Conservation (phyloP, 2,113 vertebrate genomes). For the Notarius quadriscutis region DNA sequence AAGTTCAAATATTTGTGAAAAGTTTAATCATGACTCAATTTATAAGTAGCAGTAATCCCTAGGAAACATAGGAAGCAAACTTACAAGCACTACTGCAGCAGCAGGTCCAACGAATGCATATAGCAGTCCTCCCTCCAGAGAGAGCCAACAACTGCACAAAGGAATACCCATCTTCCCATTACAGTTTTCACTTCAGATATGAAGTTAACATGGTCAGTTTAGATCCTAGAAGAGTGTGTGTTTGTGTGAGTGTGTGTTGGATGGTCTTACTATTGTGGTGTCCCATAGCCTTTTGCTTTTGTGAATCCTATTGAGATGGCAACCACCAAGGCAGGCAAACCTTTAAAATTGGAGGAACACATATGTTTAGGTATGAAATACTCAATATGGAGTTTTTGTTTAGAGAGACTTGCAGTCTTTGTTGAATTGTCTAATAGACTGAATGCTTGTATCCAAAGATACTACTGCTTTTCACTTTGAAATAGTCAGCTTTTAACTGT, state of each 20-base stretch:
- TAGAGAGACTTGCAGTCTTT: not conserved
- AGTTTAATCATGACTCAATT: not conserved
- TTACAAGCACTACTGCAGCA: conserved; percentile 97
- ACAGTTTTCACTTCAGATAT: conserved; percentile 76
- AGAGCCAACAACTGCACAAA: conserved; percentile 92
- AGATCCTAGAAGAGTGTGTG: conserved; percentile 42
- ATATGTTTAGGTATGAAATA: conserved; percentile 55
- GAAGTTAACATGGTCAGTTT: conserved; percentile 64
- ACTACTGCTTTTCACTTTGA: too few relatives aligned
- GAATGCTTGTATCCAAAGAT: not conserved
- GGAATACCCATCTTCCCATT: conserved; percentile 64
- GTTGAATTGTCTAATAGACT: not conserved
- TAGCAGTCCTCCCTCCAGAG: conserved; percentile 96
- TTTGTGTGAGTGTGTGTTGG: not conserved
- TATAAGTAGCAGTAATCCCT: not conserved
- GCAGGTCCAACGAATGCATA: conserved; percentile 98
- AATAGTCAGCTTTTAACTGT: not conserved
- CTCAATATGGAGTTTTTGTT: not conserved
- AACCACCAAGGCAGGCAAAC: conserved; percentile 95
- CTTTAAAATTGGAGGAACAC: conserved; percentile 72
- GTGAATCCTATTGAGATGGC: conserved; percentile 99
- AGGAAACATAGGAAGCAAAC: conserved; percentile 39
- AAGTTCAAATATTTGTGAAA: not conserved
- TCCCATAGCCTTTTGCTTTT: conserved; percentile 98
- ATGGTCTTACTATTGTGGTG: conserved; percentile 90